Evolutionary conservation across 2,797 vertebrate species (phyloP).

Genomic region (Carapus acus): DNA sequence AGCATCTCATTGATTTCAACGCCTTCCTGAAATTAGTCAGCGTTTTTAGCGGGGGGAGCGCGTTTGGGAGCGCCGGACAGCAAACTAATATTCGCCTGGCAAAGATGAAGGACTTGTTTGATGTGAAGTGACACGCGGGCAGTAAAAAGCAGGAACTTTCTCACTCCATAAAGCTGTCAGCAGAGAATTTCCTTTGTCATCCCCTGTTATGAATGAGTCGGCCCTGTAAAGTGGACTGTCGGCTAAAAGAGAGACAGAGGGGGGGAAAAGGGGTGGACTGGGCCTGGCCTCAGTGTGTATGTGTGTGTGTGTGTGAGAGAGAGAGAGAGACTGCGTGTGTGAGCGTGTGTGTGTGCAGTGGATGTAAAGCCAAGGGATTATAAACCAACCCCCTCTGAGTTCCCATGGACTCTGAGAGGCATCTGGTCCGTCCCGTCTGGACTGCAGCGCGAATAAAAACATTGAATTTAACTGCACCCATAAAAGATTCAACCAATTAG

Average conservation of each 20-base stretch:
- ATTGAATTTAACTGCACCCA: constrained; percentile 45
- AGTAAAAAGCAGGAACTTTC: constrained; percentile 52
- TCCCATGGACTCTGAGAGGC: constrained; percentile 67
- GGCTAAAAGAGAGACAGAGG: not conserved
- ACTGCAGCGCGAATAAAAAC: constrained; percentile 51
- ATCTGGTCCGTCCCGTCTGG: constrained; percentile 49
- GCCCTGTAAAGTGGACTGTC: constrained; percentile 39
- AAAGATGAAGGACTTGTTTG: constrained; percentile 47
- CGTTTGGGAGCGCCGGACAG: constrained; percentile 23
- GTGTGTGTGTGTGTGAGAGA: constrained; percentile 5
- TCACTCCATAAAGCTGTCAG: constrained; percentile 67
- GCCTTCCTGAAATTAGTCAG: constrained; percentile 45
- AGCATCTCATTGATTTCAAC: constrained; percentile 52
- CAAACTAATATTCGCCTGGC: constrained; percentile 25
- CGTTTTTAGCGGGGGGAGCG: constrained; percentile 19
- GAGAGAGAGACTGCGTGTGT: constrained; percentile 6
- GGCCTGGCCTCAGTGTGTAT: not conserved
- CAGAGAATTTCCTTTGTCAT: constrained; percentile 64
- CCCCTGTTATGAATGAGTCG: constrained; percentile 60
- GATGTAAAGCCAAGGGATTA: constrained; percentile 46
- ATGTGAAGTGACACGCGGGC: constrained; percentile 64
- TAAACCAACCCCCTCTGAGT: constrained; percentile 27
- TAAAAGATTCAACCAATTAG: constrained; percentile 38
- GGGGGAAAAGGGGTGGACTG: constrained; percentile 1
- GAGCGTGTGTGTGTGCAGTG: constrained; percentile 17